Percentiles rank a stretch among this genome's conserved stretches.
These are phyloP conservation scores for Typhlichthys eigenmanni DNA, from an alignment of 2,797 vertebrate species.

Conservation along the genomic window DNA sequence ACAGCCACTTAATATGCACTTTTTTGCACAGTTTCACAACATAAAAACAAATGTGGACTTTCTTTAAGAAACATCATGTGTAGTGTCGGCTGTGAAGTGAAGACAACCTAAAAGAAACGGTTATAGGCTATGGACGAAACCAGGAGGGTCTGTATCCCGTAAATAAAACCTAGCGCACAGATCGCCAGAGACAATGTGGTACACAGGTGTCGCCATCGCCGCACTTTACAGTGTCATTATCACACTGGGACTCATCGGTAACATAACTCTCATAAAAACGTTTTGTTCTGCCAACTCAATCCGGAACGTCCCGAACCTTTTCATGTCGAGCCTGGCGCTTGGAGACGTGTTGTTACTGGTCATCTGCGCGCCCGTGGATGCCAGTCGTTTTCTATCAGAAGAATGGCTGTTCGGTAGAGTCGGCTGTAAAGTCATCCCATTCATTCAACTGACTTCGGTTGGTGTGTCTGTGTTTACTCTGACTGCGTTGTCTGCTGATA, in stretches of 20 bases:
- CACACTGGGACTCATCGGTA: slow-evolving; percentile 87
- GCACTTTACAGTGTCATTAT: slow-evolving; percentile 87
- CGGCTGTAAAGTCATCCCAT: slow-evolving; percentile 95
- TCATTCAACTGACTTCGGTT: slow-evolving; percentile 95
- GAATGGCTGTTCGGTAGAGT: slow-evolving; percentile 93
- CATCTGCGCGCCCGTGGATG: slow-evolving; percentile 94
- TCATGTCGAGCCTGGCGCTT: slow-evolving; percentile 93
- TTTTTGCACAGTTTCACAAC: no score
- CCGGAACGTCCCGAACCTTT: slow-evolving; percentile 91
- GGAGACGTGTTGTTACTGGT: slow-evolving; percentile 91
- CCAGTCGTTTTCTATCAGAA: slow-evolving; percentile 89
- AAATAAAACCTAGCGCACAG: background rate
- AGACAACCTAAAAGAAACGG: no score
- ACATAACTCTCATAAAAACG: slow-evolving; percentile 92
- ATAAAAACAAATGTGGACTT: no score
- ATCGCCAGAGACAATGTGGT: slow-evolving; percentile 65
- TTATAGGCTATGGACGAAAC: no score
- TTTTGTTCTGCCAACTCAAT: slow-evolving; percentile 90
- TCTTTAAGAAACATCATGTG: no score
- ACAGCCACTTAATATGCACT: no score
- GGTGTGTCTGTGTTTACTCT: slow-evolving; percentile 98
- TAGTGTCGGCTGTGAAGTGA: no score
- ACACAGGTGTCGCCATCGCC: slow-evolving; percentile 83
- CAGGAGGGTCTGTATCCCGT: slow-evolving; percentile 8
- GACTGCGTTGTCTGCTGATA: slow-evolving; percentile 94